Conservation (phyloP, 2,113 vertebrate genomes). For the Gymnogyps californianus region DNA sequence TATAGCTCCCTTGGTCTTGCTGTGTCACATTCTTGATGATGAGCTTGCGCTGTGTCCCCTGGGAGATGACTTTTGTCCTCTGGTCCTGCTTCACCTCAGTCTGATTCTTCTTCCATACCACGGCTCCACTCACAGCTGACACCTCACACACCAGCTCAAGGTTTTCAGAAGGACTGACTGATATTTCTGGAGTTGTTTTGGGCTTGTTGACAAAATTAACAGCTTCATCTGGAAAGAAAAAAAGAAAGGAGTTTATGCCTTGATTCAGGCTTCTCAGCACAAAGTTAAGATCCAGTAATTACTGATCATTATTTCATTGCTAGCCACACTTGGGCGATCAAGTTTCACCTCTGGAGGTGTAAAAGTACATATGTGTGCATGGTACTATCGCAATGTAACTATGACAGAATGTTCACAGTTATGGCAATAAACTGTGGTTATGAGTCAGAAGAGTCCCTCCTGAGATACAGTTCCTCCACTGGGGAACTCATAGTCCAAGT, state of each 20-base stretch:
- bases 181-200: slow-evolving; percentile 34
- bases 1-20: slow-evolving; percentile 56
- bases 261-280: background rate
- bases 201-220: slow-evolving; percentile 62
- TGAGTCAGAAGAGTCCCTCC: background rate
- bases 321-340: background rate
- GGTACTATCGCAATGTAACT: background rate
- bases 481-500: background rate
- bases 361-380: background rate
- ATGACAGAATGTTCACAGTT: background rate
- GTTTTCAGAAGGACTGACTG: slow-evolving; percentile 71
- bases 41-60: slow-evolving; percentile 53
- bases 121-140: slow-evolving; percentile 50
- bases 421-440: background rate
- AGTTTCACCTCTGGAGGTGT: background rate
- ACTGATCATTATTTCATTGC: background rate
- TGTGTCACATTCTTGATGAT: slow-evolving; percentile 21
- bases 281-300: background rate
- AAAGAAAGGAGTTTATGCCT: background rate
- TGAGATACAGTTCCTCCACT: background rate
- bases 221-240: slow-evolving; percentile 24
- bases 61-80: background rate
- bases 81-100: slow-evolving; percentile 53
- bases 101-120: slow-evolving; percentile 81
- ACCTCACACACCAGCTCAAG: slow-evolving; percentile 84